Evolutionary conservation across 2,113 vertebrate species (phyloP).

Genomic region (Nicator chloris): DNA sequence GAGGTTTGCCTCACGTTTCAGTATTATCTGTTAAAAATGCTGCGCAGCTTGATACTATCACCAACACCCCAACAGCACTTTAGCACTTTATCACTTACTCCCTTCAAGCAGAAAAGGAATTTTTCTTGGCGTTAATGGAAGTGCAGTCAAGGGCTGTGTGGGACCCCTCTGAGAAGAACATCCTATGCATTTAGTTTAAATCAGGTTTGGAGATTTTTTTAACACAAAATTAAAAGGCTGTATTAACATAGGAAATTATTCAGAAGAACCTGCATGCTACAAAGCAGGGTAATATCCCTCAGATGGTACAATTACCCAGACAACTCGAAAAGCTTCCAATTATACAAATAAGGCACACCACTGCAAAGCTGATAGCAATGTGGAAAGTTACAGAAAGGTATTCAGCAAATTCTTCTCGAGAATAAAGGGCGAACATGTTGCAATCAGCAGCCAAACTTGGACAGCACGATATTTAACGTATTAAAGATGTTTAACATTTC

Average conservation of each 20-base stretch:
- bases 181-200: neutral
- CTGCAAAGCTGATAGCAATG: neutral
- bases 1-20: neutral
- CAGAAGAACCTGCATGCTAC: neutral
- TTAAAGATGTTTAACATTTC: conserved; percentile 61
- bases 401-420: neutral
- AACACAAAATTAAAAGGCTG: neutral
- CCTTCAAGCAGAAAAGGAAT: conserved; percentile 34
- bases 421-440: neutral
- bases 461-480: conserved; percentile 43
- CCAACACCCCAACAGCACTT: conserved; percentile 29
- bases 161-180: neutral
- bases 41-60: conserved; percentile 47
- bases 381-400: conserved; percentile 16
- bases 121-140: conserved; percentile 48
- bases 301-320: conserved; percentile 1
- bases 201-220: neutral
- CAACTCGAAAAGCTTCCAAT: neutral
- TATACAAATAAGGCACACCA: neutral
- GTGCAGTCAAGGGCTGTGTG: neutral
- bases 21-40: conserved; percentile 27
- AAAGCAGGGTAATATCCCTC: neutral
- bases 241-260: conserved; percentile 18
- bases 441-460: conserved; percentile 45
- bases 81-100: conserved; percentile 31